These are phyloP conservation scores for Ambastaia sidthimunki DNA, from an alignment of 2,797 vertebrate species.

Conservation along the genomic window DNA sequence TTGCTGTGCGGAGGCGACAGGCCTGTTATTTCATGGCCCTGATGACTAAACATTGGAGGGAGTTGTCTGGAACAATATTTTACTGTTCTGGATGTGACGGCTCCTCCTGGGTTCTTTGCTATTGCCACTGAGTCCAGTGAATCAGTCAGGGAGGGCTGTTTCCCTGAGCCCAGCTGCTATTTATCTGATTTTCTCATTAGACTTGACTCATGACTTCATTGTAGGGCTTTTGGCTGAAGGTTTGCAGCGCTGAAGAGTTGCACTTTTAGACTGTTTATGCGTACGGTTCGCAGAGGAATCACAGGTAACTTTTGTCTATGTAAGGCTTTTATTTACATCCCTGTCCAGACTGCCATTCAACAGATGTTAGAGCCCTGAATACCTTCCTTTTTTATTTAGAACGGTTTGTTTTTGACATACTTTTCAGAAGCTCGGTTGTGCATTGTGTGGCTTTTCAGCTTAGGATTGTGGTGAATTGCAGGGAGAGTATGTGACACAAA, in stretches of 20 bases:
- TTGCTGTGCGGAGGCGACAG: constrained; percentile 81
- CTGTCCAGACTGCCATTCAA: constrained; percentile 35
- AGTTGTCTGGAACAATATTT: constrained; percentile 87
- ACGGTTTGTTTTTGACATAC: constrained; percentile 53
- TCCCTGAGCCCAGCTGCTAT: constrained; percentile 78
- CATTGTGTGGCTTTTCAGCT: constrained; percentile 52
- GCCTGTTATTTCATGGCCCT: constrained; percentile 84
- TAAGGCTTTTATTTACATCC: constrained; percentile 45
- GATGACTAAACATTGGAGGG: constrained; percentile 87
- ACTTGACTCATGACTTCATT: constrained; percentile 83
- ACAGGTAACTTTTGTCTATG: constrained; percentile 53
- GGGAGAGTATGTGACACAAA: constrained; percentile 44
- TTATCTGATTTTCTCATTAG: constrained; percentile 87
- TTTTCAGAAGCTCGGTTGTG: constrained; percentile 44
- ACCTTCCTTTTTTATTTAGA: constrained; percentile 38
- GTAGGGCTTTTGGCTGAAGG: constrained; percentile 74
- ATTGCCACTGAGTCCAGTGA: constrained; percentile 81
- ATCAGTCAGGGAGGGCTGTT: constrained; percentile 78
- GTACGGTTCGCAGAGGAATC: constrained; percentile 11
- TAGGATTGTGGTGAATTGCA: constrained; percentile 47
- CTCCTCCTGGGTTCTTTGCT: constrained; percentile 77
- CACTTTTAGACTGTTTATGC: constrained; percentile 57
- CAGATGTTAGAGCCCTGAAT: constrained; percentile 38
- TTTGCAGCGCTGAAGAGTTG: constrained; percentile 61
- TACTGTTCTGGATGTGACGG: constrained; percentile 81